Conservation (phyloP, 2,113 vertebrate genomes). For the Hippolais icterina region DNA sequence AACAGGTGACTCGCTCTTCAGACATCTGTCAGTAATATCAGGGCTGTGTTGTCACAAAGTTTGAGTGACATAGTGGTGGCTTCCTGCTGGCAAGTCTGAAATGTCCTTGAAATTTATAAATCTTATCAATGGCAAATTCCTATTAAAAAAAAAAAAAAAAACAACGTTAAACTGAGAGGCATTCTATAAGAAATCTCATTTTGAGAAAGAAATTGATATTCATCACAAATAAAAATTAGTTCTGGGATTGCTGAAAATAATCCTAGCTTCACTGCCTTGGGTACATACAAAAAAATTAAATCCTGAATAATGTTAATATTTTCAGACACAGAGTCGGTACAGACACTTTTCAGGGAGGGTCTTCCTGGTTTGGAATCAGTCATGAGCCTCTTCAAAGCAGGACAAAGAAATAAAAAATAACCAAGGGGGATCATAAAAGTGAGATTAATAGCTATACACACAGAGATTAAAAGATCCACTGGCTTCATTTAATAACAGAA, state of each 20-base stretch:
- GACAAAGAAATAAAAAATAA: background rate
- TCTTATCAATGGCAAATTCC: background rate
- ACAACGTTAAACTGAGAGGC: background rate
- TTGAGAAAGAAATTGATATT: background rate
- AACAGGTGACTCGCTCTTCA: slow-evolving; percentile 5
- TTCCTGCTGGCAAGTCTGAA: background rate
- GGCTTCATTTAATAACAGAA: background rate
- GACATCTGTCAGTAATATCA: background rate
- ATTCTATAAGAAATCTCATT: background rate
- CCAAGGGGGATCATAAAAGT: background rate
- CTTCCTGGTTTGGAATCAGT: background rate
- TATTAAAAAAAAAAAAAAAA: background rate
- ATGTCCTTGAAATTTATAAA: slow-evolving; percentile 5
- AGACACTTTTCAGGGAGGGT: background rate
- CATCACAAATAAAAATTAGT: background rate
- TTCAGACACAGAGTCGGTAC: background rate
- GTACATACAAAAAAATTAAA: background rate
- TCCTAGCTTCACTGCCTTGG: background rate
- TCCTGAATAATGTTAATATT: background rate
- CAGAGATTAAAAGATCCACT: background rate
- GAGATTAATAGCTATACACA: background rate
- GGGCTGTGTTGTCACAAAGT: background rate
- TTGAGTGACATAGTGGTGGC: background rate
- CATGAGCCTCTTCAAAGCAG: background rate
- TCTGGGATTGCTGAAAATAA: background rate